Conservation (phyloP, 2,888 invertebrate genomes). For the Brachyptera putata region DNA sequence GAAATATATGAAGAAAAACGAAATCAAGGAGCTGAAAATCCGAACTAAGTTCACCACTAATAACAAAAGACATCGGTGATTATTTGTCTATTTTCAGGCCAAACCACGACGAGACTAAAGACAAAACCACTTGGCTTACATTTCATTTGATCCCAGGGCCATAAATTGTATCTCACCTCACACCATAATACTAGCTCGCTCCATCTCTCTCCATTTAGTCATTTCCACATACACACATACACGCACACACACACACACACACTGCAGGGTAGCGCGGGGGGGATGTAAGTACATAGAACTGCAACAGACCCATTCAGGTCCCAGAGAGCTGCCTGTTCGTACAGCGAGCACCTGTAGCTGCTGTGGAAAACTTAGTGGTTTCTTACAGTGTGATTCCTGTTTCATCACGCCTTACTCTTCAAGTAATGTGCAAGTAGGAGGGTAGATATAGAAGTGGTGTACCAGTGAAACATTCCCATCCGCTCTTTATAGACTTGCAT, state of each 20-base stretch:
- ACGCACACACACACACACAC: too few relatives aligned
- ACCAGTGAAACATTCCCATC: not conserved
- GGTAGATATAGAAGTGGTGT: too few relatives aligned
- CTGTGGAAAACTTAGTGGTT: too few relatives aligned
- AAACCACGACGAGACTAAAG: constrained; percentile 8
- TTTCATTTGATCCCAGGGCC: constrained; percentile 17
- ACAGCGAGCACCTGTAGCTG: too few relatives aligned
- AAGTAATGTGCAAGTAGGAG: too few relatives aligned
- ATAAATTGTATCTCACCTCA: constrained; percentile 20
- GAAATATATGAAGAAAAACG: too few relatives aligned
- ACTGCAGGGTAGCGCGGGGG: too few relatives aligned
- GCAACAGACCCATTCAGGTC: too few relatives aligned
- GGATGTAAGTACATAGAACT: too few relatives aligned
- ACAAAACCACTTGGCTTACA: constrained; percentile 21
- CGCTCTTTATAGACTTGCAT: constrained; percentile 10
- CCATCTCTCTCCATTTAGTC: constrained; percentile 14
- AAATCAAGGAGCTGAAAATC: constrained; percentile 7
- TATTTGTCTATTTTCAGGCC: constrained; percentile 23
- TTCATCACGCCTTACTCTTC: constrained; percentile 5
- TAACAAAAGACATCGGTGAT: constrained; percentile 28
- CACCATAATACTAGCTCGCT: not conserved
- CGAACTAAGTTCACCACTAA: constrained; percentile 25
- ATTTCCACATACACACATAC: too few relatives aligned
- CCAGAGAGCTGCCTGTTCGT: too few relatives aligned
- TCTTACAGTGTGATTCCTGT: too few relatives aligned